Evolutionary conservation across 2,113 vertebrate genomes (phyloP), one percentile per base, ranked within the genome.

Genomic region (Labeo rohita): DNA sequence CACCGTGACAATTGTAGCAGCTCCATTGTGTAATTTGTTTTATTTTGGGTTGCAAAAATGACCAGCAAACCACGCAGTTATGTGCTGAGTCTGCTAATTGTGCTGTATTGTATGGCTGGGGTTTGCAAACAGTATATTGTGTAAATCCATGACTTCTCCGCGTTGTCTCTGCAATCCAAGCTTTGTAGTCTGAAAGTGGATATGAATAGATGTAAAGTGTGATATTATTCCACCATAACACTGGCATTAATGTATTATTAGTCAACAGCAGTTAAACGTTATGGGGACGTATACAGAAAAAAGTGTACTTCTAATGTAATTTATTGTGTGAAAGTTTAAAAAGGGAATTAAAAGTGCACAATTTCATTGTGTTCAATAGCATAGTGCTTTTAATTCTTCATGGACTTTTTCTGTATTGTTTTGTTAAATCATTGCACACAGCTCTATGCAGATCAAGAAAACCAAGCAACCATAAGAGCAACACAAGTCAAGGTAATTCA

Each of bases 1-100:
- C 76, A 78, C 70, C 13, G 75, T 77, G 66, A 85, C 68, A 82
- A n/a, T 68, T 88, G 87, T 88, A 87, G 83, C 87, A 88, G 74
- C 43, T 85, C 72, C 56, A 49, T 76, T 52, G 59, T 56, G 82
- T 88, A 84, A 84, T 81, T 78, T 87, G 68, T 87, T 84, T 81
- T 66, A 82, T 75, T 84, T 75, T 84, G 36, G 76, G 85, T 86
- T 54, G 85, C 84, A 88, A 36, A 85, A 87, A 83, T 47, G 87
- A 86, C 89, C 85, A 88, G 87, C 83, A 85, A 79, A 86, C 77
- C 61, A n/a, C 61, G 85, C 84, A 65, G 23, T 28, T 86, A 23
- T 87, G 87, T 85, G 83, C 88, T 23, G 70, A 74, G 83, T 88
- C 79, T 83, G 28, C 56, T 85, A 59, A 56, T 79, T 86, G 85